Evolutionary conservation across 1,140 invertebrate species (phyloP), one percentile per base, ranked within the genome.

Genomic region (Drosophila rhopaloa): DNA sequence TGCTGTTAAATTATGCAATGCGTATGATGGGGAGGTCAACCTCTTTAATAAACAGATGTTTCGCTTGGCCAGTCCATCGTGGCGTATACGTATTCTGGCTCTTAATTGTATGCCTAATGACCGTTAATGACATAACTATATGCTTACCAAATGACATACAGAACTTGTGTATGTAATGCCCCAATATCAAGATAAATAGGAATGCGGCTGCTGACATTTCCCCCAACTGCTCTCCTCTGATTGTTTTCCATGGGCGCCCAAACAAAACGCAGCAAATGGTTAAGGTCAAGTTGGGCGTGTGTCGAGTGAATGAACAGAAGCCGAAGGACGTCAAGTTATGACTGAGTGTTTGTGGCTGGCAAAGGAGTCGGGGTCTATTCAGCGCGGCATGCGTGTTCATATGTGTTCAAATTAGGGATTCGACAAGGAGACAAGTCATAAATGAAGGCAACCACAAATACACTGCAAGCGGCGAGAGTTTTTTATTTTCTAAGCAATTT

Each of bases 201-300:
- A 72, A 11, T 71, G 60, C 53, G 44, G 37, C 60, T 59, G 44
- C 71, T 78, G 53, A 67, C 55, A 71, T 76, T 84, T 72, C 41
- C 48, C 60, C 60, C 9, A 7, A 6, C 46, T 3, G 4, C 29
- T 14, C 10, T 4, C 10, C 9, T 60, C 50, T 72, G 29, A 56
- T 46, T 56, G 54, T 51, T 44, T 57, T 37, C 46, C 40, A 53
- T 40, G 65, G 44, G 65, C 55, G 70, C 35, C 43, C 60, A 67
- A 76, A 76, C 73, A 76, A 67, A 76, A 53, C 73, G 47, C 81
- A 66, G 78, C 44, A 61, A 78, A 61, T 73, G 73, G 77, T 81
- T 81, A 85, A 86, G 81, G 81, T 85, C 81, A 85, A 78, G 77
- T 77, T 54, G 19, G 40, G 27, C 40, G n/a, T 35, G 66, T 68